phyloP scores from a whole-genome alignment of 2,797 vertebrate species.

The Emys orbicularis region DNA sequence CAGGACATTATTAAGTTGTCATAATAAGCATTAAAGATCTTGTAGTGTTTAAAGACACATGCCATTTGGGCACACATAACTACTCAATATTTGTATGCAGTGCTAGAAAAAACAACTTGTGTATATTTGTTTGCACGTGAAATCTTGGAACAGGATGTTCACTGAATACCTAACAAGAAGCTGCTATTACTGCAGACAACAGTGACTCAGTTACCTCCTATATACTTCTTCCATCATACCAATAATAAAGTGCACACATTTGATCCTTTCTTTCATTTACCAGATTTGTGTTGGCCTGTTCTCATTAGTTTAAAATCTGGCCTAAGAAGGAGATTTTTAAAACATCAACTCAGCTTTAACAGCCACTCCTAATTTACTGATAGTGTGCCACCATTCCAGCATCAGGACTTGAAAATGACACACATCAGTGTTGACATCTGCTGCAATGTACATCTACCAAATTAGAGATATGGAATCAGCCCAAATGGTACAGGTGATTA shows the following conservation, averaged over 20 bases:
- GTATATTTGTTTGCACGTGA: not conserved
- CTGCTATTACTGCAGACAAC: not conserved
- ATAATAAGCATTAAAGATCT: not conserved
- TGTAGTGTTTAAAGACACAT: not conserved
- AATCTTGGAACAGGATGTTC: not conserved
- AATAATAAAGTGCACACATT: not conserved
- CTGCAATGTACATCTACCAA: constrained; percentile 3
- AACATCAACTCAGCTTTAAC: not conserved
- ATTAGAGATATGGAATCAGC: not conserved
- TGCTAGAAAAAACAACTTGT: not conserved
- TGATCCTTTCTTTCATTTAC: not conserved
- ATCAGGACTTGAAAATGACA: not conserved
- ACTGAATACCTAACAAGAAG: not conserved
- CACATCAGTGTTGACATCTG: constrained; percentile 23
- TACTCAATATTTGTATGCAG: not conserved
- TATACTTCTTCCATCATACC: not conserved
- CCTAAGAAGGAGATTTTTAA: not conserved
- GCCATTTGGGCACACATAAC: not conserved
- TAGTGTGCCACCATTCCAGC: not conserved
- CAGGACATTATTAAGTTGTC: not conserved
- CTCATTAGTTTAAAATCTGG: not conserved
- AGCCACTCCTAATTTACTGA: not conserved
- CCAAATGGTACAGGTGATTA: not conserved
- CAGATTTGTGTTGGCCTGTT: not conserved
- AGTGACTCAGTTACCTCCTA: not conserved